Base-by-base conservation (phyloP, 2,888 invertebrate species). In the Chorisops tibialis region DNA sequence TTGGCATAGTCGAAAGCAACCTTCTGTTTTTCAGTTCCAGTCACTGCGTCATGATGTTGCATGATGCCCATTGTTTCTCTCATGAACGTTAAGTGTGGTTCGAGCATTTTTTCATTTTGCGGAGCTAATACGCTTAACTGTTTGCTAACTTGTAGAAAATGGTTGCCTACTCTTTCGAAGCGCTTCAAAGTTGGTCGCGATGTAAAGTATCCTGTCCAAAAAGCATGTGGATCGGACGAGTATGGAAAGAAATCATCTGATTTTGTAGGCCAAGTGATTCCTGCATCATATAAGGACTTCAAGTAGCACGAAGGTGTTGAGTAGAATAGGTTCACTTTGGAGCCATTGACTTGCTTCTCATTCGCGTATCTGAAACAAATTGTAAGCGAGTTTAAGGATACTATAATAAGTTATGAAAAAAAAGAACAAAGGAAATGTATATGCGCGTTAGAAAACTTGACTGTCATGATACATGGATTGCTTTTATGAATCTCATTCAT, bases 191-290 rank as follows among this genome's bases (percentile, higher is more conserved):
- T 87, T 0, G 93, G 92, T 19, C 92, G 81, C 0, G 93, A 93
- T 0, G 90, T 88, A 72, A 87, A 93, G 72, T 91, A 93, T 0
- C 97, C 97, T 0, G 96, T 95, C 98, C 97, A 98, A 73, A 87
- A 97, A 0, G 91, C 82, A 70, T 94, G 88, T 0, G 86, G 83
- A 72, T 90, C 89, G 45, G 89, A 89, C 1, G 93, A 90, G 77
- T 93, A 96, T 0, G 96, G 95, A 77, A 96, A 93, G 79, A 93
- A 95, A 72, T 96, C 96, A 69, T 93, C 93, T 0, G 80, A 79
- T 74, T 94, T 94, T 0, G 82, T 82, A 0, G 87, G 81, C 80
- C 90, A 85, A 0, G 84, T 83, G 7, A 85, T 79, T 7, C 87
- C 83, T 1, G 86, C 82, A 63, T 90, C 86, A 67, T 88, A 83